Base-by-base conservation (phyloP, 2,888 invertebrate genomes). In the Trypoxylon attenuatum region DNA sequence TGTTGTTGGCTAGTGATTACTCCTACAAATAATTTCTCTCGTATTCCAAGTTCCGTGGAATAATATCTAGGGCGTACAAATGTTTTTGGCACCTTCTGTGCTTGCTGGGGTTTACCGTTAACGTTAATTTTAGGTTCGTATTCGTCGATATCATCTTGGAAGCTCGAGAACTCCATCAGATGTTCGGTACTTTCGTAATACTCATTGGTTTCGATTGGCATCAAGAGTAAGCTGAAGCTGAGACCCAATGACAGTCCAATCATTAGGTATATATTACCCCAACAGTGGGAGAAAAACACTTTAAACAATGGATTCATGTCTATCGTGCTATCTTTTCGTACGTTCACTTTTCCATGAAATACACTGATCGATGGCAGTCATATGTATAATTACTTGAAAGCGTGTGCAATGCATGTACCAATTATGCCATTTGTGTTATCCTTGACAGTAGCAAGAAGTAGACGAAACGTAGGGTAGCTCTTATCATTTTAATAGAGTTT, bases 41-140 rank as follows among this genome's bases (percentile, higher is more conserved):
- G 90, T 77, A 98, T 97, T 15, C 97, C 98, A 55, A 99, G 90
- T 87, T 99, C 99, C 0, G 98, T 96, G 46, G 96, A 96, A 84
- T 96, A 97, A 88, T 97, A 99, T 18, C 98, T 90, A 0, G 98
- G 97, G 1, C 98, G 91, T 53, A 94, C 90, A 70, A 95, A 89
- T 74, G 91, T 90, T 81, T 91, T 91, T 8, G 90, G 89, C 69
- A 84, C 80, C 74, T 88, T 89, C 66, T 88, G 86, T 1, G 88
- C 88, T 47, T 84, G 86, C 25, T 84, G 82, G 0, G 88, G 88
- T 66, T 89, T 89, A 15, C 84, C 87, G 8, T 87, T 87, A 4
- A 88, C 76, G 71, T 88, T 89, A 64, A 89, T 86, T 63, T 84
- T 84, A 1, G 89, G 88, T 57, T 88, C 87, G 61, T 88, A 89